These are phyloP conservation scores for Rhynchonycteris naso DNA, from an alignment of 2,797 vertebrate species.

Conservation along the genomic window DNA sequence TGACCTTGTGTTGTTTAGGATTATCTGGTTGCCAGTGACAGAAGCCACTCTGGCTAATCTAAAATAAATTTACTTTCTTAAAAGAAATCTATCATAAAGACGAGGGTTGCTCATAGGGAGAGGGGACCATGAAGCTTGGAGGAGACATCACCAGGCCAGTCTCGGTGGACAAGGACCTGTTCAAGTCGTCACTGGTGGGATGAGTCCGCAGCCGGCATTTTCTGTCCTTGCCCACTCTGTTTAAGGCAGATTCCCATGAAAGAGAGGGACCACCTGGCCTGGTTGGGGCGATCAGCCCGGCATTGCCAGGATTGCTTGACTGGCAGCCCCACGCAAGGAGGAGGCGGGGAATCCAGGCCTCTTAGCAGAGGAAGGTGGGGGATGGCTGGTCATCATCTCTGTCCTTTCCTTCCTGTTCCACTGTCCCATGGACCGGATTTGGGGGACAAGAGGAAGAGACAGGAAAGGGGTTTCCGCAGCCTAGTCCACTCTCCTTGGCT, in stretches of 20 bases:
- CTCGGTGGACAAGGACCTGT: neutral
- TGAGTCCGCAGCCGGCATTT: neutral
- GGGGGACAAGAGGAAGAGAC: neutral
- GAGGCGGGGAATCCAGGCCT: neutral
- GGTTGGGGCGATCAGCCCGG: neutral
- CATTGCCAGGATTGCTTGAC: neutral
- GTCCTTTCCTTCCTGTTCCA: neutral
- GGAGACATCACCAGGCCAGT: neutral
- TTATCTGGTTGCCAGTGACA: neutral
- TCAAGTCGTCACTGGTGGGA: neutral
- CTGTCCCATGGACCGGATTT: fast-evolving
- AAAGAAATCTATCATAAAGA: neutral
- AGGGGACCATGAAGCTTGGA: neutral
- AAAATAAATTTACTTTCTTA: neutral
- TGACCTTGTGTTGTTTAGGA: neutral
- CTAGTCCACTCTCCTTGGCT: neutral
- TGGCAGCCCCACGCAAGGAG: too few relatives aligned
- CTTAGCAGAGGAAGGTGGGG: neutral
- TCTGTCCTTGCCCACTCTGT: neutral
- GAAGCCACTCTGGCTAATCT: neutral
- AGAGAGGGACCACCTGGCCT: neutral
- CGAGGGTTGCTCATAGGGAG: neutral
- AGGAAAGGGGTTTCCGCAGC: neutral
- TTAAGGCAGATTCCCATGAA: neutral
- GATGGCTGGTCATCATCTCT: neutral